phyloP scores from a whole-genome alignment of 2,113 vertebrate genomes.

The Aspiorhynchus laticeps region DNA sequence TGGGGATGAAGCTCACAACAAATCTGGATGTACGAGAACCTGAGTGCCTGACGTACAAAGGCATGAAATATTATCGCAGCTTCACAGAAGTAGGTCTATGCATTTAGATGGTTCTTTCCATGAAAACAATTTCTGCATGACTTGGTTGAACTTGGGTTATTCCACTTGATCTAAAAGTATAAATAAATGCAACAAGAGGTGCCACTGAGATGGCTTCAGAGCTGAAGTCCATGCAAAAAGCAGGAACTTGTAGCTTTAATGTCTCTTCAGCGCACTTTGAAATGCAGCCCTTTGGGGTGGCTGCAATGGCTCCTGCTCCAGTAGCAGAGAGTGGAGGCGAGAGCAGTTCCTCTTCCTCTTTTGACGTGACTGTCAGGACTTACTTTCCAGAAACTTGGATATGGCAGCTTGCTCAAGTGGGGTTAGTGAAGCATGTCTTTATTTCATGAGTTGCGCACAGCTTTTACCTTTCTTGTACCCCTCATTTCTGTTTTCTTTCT shows the following conservation, averaged over 20 bases:
- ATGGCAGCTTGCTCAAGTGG: slow-evolving; percentile 76
- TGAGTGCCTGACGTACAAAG: not conserved
- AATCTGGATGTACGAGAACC: slow-evolving; percentile 63
- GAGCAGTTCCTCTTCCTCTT: slow-evolving; percentile 11
- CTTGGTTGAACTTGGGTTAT: too few relatives aligned
- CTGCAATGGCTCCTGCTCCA: not conserved
- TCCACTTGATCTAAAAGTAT: too few relatives aligned
- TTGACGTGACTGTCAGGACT: slow-evolving; percentile 34
- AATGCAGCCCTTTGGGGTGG: not conserved
- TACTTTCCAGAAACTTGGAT: slow-evolving; percentile 80
- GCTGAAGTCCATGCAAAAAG: too few relatives aligned
- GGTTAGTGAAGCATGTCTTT: slow-evolving; percentile 72
- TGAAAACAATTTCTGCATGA: too few relatives aligned
- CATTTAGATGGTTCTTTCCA: not conserved
- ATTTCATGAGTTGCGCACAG: too few relatives aligned
- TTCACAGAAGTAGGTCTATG: not conserved
- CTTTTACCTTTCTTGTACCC: not conserved
- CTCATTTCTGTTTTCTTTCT: not conserved
- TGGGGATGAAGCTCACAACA: slow-evolving; percentile 79
- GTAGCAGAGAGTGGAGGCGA: not conserved
- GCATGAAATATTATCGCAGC: not conserved
- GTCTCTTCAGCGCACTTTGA: not conserved
- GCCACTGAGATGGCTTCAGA: too few relatives aligned
- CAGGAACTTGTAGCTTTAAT: too few relatives aligned
- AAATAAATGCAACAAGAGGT: too few relatives aligned